phyloP scores from a whole-genome alignment of 2,113 vertebrate species.

The Ptyas mucosa region DNA sequence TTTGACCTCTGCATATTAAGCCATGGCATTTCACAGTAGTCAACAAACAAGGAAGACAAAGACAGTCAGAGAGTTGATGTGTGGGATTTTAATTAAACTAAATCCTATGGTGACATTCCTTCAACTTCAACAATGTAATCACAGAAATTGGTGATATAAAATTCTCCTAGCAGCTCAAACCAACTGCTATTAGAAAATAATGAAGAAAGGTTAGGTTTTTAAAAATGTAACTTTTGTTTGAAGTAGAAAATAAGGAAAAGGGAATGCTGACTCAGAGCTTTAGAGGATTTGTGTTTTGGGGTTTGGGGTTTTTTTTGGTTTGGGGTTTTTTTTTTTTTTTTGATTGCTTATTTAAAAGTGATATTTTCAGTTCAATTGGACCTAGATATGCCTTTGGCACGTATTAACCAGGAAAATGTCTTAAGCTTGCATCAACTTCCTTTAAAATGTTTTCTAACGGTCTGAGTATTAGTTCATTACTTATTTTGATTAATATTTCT shows the following conservation, averaged over 20 bases:
- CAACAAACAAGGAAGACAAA: background rate
- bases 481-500: background rate
- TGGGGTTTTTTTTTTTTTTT: too few relatives aligned
- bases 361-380: background rate
- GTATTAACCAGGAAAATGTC: constrained; percentile 22
- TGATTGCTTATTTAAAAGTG: background rate
- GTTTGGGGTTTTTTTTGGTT: too few relatives aligned
- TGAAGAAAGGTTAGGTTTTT: constrained; percentile 44
- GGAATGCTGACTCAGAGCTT: background rate
- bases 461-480: rapidly evolving
- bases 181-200: constrained; percentile 31
- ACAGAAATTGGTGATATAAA: constrained; percentile 26
- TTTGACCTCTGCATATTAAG: constrained; percentile 7
- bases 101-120: constrained; percentile 32
- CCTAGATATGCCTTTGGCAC: background rate
- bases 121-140: rapidly evolving
- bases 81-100: constrained; percentile 21
- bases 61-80: rapidly evolving
- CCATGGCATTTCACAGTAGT: constrained; percentile 26
- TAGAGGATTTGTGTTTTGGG: background rate
- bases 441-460: background rate
- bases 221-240: constrained; percentile 25
- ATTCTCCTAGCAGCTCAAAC: background rate
- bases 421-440: constrained; percentile 12
- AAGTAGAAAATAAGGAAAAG: background rate